Conservation (phyloP, 1,140 invertebrate genomes). For the Drosophila setifemur region DNA sequence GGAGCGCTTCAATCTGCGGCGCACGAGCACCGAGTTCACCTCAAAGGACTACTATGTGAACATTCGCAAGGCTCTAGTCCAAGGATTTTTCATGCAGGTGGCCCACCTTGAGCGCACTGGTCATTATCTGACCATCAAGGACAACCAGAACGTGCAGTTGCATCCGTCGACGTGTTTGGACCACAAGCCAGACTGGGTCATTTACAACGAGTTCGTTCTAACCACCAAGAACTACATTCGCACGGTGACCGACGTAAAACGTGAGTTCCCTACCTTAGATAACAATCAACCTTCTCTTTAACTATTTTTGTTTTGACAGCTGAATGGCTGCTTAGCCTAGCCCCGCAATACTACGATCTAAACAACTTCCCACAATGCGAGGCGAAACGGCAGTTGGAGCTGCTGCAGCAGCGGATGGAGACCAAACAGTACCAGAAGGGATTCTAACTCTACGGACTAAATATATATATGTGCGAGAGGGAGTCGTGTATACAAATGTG, state of each 20-base stretch:
- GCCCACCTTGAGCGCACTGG: slow-evolving; percentile 97
- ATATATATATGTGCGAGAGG: neutral
- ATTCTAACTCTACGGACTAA: slow-evolving; percentile 39
- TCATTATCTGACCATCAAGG: slow-evolving; percentile 99
- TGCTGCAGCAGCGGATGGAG: slow-evolving; percentile 91
- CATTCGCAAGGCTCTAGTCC: slow-evolving; percentile 98
- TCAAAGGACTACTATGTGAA: slow-evolving; percentile 99
- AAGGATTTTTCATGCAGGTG: slow-evolving; percentile 99
- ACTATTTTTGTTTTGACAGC: slow-evolving; percentile 84
- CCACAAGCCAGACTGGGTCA: slow-evolving; percentile 99
- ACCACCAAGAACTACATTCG: slow-evolving; percentile 99
- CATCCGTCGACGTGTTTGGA: slow-evolving; percentile 99
- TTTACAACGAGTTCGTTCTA: slow-evolving; percentile 99
- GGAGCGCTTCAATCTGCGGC: slow-evolving; percentile 94
- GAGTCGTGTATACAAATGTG: neutral
- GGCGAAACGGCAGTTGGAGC: slow-evolving; percentile 95
- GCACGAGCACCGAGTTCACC: slow-evolving; percentile 98
- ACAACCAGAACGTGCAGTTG: slow-evolving; percentile 99
- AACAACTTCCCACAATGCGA: slow-evolving; percentile 99
- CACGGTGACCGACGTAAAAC: slow-evolving; percentile 99
- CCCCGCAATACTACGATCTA: slow-evolving; percentile 99
- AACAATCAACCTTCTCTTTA: neutral
- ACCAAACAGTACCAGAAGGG: slow-evolving; percentile 90
- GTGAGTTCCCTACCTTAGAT: slow-evolving; percentile 85
- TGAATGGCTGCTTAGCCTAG: slow-evolving; percentile 96